Evolutionary conservation across 2,888 invertebrate genomes (phyloP).

Genomic region (Drosophila testacea): DNA sequence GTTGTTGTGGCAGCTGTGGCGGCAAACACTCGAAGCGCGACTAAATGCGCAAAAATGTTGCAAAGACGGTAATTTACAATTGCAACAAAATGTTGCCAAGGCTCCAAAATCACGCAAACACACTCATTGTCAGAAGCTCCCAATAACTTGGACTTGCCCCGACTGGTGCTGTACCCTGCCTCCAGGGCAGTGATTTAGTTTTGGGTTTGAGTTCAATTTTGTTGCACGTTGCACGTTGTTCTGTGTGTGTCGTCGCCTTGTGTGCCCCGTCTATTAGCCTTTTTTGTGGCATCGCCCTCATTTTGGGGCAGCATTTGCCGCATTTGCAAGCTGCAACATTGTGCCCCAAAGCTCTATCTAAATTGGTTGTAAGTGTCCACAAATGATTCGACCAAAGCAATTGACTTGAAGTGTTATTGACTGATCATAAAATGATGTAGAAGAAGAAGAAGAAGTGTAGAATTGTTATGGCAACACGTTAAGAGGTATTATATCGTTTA

Average conservation of each 20-base stretch:
- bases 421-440: slow-evolving; percentile 6
- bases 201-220: slow-evolving; percentile 5
- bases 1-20: slow-evolving; percentile 65
- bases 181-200: slow-evolving; percentile 52
- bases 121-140: neutral
- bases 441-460: neutral
- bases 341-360: slow-evolving; percentile 24
- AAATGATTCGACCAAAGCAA: slow-evolving; percentile 24
- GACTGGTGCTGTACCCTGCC: slow-evolving; percentile 62
- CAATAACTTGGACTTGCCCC: slow-evolving; percentile 10
- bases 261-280: slow-evolving; percentile 28
- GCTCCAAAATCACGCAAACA: slow-evolving; percentile 13
- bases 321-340: slow-evolving; percentile 18
- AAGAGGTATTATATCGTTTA: neutral
- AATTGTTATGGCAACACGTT: slow-evolving; percentile 6
- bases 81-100: slow-evolving; percentile 62
- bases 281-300: slow-evolving; percentile 17
- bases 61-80: slow-evolving; percentile 81
- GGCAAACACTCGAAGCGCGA: slow-evolving; percentile 79
- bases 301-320: slow-evolving; percentile 10
- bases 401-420: slow-evolving; percentile 7
- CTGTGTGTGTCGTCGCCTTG: slow-evolving; percentile 9
- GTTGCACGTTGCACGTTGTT: slow-evolving; percentile 33
- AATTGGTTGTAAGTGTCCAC: slow-evolving; percentile 45
- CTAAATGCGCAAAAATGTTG: slow-evolving; percentile 80